phyloP scores from a whole-genome alignment of 2,888 invertebrate genomes.

The Gerris lacustris region DNA sequence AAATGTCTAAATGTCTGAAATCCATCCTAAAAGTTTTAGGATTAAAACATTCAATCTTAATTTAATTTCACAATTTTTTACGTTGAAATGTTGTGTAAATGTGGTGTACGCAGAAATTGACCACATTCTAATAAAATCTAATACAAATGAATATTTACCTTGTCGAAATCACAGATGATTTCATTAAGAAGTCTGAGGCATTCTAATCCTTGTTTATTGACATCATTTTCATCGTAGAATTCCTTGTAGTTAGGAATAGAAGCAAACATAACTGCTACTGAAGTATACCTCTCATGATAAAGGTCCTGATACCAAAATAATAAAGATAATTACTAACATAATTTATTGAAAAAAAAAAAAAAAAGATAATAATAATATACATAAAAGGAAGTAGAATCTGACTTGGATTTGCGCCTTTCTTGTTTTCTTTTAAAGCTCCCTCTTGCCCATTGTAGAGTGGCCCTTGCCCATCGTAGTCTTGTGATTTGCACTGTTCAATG shows the following conservation, averaged over 20 bases:
- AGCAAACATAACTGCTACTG: conserved; percentile 95
- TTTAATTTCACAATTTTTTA: too few relatives aligned
- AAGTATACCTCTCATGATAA: conserved; percentile 86
- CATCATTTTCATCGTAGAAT: conserved; percentile 93
- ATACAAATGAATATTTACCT: conserved; percentile 44
- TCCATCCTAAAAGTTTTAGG: too few relatives aligned
- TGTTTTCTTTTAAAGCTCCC: too few relatives aligned
- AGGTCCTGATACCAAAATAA: conserved; percentile 53
- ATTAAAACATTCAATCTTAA: too few relatives aligned
- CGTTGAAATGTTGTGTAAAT: too few relatives aligned
- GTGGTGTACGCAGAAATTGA: too few relatives aligned
- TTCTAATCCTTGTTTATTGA: conserved; percentile 89
- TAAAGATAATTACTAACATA: background rate
- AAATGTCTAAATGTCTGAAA: too few relatives aligned
- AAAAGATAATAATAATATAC: background rate
- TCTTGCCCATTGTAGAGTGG: too few relatives aligned
- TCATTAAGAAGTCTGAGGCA: conserved; percentile 88
- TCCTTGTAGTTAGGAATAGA: conserved; percentile 96
- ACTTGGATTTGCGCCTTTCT: background rate
- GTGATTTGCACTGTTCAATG: too few relatives aligned
- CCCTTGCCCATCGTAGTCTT: too few relatives aligned
- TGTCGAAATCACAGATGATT: conserved; percentile 96
- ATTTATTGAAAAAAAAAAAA: conserved; percentile 16
- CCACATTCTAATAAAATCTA: too few relatives aligned
- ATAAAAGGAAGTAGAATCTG: background rate